Conservation (phyloP, 2,113 vertebrate species). For the Tiliqua scincoides region DNA sequence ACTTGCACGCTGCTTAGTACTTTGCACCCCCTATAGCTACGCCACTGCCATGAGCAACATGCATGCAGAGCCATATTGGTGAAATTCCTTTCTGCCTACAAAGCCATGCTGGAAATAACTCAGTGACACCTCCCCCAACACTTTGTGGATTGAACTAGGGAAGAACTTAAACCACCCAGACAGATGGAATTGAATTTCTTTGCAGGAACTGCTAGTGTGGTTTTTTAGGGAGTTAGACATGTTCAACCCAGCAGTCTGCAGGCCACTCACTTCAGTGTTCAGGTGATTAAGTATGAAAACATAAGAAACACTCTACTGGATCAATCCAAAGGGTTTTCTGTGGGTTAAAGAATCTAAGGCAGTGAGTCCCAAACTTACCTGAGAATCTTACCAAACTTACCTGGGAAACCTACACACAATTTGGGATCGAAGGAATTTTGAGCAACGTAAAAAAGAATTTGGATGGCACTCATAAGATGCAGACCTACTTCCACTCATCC, state of each 20-base stretch:
- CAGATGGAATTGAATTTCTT: background rate
- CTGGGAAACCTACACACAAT: background rate
- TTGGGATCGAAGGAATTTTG: too few species aligned
- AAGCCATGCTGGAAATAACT: conserved; percentile 19
- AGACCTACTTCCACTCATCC: too few species aligned
- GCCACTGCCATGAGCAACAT: too few species aligned
- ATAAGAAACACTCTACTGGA: background rate
- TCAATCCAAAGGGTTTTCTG: too few species aligned
- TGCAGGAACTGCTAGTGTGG: background rate
- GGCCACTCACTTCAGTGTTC: background rate
- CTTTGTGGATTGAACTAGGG: background rate
- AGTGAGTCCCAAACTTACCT: too few species aligned
- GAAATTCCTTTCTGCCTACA: background rate
- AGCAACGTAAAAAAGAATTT: too few species aligned
- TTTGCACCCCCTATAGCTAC: too few species aligned
- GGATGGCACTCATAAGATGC: too few species aligned
- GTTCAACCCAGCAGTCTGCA: background rate
- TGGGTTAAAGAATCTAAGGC: too few species aligned
- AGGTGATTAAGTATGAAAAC: background rate
- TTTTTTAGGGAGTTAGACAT: background rate
- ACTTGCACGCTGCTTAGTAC: too few species aligned
- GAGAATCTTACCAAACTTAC: background rate
- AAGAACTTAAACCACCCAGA: background rate
- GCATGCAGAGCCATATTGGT: background rate
- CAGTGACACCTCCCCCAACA: background rate